A percentile compares a stretch with the other conserved stretches of the same genome.
Evolutionary conservation across 2,888 invertebrate species (phyloP).

Genomic region (Tipula unca): DNA sequence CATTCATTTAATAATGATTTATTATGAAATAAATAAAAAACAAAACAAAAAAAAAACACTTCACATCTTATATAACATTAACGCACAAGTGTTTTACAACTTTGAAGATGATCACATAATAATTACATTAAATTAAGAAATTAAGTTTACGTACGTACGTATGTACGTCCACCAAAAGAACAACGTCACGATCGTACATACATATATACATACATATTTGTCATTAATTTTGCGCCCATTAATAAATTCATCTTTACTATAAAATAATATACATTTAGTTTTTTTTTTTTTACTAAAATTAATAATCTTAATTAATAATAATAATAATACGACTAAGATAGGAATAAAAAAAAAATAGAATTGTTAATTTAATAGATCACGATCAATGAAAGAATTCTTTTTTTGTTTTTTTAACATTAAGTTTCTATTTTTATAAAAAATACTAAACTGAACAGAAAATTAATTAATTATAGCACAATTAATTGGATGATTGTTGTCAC

Average conservation of each 20-base stretch:
- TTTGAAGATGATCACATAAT: not conserved
- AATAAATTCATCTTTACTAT: not conserved
- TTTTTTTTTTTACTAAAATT: not conserved
- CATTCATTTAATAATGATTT: not conserved
- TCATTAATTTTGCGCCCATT: not conserved
- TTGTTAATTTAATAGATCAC: not conserved
- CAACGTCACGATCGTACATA: not conserved
- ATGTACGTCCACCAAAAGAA: not conserved
- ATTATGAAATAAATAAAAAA: not conserved
- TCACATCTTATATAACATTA: not conserved
- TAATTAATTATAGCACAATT: slow-evolving; percentile 19
- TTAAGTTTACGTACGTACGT: not conserved
- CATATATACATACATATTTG: no score
- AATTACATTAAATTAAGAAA: not conserved
- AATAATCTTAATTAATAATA: not conserved
- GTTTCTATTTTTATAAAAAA: slow-evolving; percentile 8
- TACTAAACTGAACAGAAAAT: not conserved
- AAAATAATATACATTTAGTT: not conserved
- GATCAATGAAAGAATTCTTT: not conserved
- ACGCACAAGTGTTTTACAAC: not conserved
- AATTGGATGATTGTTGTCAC: slow-evolving; percentile 19
- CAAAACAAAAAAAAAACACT: not conserved
- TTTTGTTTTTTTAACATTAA: not conserved
- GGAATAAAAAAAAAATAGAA: no score
- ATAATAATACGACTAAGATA: not conserved